Conservation (phyloP, 2,888 invertebrate species). For the Polylopha cassiicola region DNA sequence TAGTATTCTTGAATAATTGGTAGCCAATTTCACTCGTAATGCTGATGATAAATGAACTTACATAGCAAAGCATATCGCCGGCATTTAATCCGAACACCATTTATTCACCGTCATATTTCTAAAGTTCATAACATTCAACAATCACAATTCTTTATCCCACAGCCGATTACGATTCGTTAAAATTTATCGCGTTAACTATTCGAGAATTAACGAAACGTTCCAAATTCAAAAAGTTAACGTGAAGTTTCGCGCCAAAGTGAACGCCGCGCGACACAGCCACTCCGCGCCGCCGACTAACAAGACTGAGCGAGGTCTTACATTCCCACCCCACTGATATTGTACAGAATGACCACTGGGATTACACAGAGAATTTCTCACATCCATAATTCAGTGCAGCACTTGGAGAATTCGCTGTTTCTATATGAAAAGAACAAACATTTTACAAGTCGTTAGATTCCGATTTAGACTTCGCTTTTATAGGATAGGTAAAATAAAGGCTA, state of each 20-base stretch:
- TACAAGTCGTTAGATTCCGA: not conserved
- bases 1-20: too few relatives aligned
- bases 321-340: not conserved
- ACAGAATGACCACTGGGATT: constrained; percentile 7
- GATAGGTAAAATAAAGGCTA: too few relatives aligned
- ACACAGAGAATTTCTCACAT: constrained; percentile 10
- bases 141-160: too few relatives aligned
- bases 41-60: constrained; percentile 46
- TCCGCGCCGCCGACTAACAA: constrained; percentile 18
- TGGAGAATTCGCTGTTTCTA: constrained; percentile 9
- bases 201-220: not conserved
- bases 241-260: constrained; percentile 4
- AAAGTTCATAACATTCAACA: too few relatives aligned
- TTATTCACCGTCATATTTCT: too few relatives aligned
- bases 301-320: constrained; percentile 10
- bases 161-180: too few relatives aligned
- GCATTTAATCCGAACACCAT: constrained; percentile 15
- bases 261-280: constrained; percentile 6
- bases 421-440: constrained; percentile 1
- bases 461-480: not conserved
- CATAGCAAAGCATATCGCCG: constrained; percentile 66
- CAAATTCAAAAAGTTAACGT: not conserved
- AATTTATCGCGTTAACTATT: too few relatives aligned
- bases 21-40: too few relatives aligned
- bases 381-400: constrained; percentile 13